Percentiles rank a stretch among this genome's conserved stretches.
These are phyloP conservation scores for Seira ritae DNA, from an alignment of 2,888 invertebrate genomes.

Conservation along the genomic window DNA sequence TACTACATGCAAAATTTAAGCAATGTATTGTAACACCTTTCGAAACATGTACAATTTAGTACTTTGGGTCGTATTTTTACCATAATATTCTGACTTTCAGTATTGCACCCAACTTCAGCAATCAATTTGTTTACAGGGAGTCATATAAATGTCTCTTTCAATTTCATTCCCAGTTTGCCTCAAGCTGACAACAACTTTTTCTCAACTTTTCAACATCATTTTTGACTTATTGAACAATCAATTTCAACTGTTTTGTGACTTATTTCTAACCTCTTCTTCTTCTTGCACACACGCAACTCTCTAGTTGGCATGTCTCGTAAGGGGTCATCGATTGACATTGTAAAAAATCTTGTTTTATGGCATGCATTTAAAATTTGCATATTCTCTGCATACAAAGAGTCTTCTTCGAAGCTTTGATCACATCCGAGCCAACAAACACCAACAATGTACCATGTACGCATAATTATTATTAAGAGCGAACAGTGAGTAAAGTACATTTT, in stretches of 20 bases:
- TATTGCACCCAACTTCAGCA: background rate
- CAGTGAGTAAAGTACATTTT: too few species aligned
- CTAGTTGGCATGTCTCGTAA: background rate
- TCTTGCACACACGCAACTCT: background rate
- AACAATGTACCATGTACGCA: too few species aligned
- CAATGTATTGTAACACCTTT: too few species aligned
- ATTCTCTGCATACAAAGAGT: too few species aligned
- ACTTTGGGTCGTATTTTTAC: too few species aligned
- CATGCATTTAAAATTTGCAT: background rate
- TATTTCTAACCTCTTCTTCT: background rate
- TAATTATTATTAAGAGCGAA: too few species aligned
- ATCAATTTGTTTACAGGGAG: background rate
- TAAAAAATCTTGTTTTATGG: background rate
- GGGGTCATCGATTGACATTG: constrained; percentile 14
- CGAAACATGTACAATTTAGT: too few species aligned
- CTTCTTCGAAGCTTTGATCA: too few species aligned
- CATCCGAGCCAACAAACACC: too few species aligned
- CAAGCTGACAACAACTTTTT: constrained; percentile 11
- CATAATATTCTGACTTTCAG: too few species aligned
- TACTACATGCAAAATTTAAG: too few species aligned
- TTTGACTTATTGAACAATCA: constrained; percentile 18
- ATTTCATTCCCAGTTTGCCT: background rate
- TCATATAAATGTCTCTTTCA: constrained; percentile 1
- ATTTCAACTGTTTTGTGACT: background rate
- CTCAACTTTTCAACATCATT: background rate